phyloP scores from a whole-genome alignment of 2,113 vertebrate genomes.

The Seriola dumerili region DNA sequence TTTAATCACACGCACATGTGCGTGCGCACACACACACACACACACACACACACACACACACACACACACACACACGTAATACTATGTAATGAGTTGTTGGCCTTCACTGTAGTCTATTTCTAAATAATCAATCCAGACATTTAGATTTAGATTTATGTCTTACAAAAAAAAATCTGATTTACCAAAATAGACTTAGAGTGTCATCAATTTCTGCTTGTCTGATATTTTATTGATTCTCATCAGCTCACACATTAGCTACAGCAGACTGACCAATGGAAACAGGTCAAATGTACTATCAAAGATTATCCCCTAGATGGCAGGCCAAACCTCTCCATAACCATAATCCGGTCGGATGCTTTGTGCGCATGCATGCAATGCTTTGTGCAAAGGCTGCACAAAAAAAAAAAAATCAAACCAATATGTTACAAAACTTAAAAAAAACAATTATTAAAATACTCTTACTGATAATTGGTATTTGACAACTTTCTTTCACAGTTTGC shows the following conservation, averaged over 20 bases:
- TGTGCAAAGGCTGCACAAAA: background rate
- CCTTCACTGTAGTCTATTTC: background rate
- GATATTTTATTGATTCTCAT: background rate
- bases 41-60: background rate
- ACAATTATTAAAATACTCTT: no score
- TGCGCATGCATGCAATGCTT: background rate
- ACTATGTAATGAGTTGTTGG: background rate
- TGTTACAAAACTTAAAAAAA: background rate
- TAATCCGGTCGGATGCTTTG: background rate
- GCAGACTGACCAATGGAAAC: conserved; percentile 21
- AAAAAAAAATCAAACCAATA: background rate
- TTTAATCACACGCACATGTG: no score
- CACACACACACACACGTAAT: no score
- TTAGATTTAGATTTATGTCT: background rate
- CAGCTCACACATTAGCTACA: background rate
- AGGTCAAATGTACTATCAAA: conserved; percentile 51
- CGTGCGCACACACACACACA: background rate
- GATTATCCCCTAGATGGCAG: conserved; percentile 72
- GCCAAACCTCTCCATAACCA: background rate
- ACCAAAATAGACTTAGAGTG: background rate
- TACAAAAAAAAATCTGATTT: background rate
- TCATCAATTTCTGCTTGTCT: background rate
- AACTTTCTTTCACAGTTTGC: background rate
- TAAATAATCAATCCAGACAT: background rate
- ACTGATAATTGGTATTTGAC: background rate